Conservation (phyloP, 2,113 vertebrate species). For the Furnarius figulus region DNA sequence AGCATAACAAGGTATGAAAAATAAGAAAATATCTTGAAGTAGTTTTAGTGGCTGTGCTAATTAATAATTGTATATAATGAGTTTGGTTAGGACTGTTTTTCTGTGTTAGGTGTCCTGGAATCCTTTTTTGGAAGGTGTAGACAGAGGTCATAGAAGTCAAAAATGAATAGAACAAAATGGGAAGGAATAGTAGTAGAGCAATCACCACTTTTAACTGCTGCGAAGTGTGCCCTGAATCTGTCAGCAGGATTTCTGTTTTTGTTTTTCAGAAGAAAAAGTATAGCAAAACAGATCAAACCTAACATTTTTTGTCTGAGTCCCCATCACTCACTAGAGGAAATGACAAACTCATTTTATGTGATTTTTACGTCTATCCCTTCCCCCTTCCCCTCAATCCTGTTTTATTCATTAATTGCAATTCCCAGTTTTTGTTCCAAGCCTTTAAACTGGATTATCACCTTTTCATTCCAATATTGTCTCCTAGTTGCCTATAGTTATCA, state of each 20-base stretch:
- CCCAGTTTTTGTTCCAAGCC: conserved; percentile 1
- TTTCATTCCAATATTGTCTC: conserved; percentile 26
- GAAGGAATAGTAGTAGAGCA: conserved; percentile 43
- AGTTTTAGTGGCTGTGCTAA: neutral
- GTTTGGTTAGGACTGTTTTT: conserved; percentile 7
- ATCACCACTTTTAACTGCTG: conserved; percentile 55
- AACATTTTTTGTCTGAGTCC: conserved; percentile 56
- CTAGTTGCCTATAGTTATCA: neutral
- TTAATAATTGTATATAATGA: neutral
- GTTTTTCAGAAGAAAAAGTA: conserved; percentile 61
- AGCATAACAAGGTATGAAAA: neutral
- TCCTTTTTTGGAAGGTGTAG: conserved; percentile 68
- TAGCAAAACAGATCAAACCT: conserved; percentile 62
- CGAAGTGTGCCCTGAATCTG: conserved; percentile 73
- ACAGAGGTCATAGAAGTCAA: conserved; percentile 71
- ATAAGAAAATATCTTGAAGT: neutral
- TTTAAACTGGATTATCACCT: conserved; percentile 59
- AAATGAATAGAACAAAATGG: conserved; percentile 50
- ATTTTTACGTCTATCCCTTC: conserved; percentile 31
- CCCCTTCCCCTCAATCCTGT: conserved; percentile 28
- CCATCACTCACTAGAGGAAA: conserved; percentile 53
- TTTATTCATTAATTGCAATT: conserved; percentile 31
- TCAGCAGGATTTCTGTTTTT: conserved; percentile 71
- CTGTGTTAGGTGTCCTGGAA: conserved; percentile 62
- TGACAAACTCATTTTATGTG: conserved; percentile 45